These are phyloP conservation scores for Ochotona princeps DNA, from an alignment of 2,113 vertebrate genomes.

Conservation along the genomic window DNA sequence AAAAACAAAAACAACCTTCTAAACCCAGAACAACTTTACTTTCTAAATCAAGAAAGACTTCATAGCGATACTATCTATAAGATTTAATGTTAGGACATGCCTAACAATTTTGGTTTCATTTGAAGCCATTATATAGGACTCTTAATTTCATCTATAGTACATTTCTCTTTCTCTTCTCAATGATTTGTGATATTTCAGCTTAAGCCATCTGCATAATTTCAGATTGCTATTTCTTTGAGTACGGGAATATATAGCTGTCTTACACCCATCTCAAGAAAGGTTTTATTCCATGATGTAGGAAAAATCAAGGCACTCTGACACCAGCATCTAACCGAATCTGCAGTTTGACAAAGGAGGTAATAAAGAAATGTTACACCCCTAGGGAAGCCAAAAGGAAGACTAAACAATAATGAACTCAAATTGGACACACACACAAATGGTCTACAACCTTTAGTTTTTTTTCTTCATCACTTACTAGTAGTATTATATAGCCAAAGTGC, in stretches of 20 bases:
- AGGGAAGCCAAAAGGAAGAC: constrained; percentile 20
- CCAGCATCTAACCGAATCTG: constrained; percentile 4
- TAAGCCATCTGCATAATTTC: background rate
- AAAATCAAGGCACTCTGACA: background rate
- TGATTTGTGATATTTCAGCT: background rate
- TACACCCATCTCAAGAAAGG: constrained; percentile 9
- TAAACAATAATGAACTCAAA: background rate
- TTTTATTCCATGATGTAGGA: background rate
- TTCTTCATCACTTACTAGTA: background rate
- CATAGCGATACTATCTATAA: background rate
- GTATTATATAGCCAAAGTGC: background rate
- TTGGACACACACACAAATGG: background rate
- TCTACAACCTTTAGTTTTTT: background rate
- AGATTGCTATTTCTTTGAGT: background rate
- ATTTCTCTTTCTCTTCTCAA: background rate
- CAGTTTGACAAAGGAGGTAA: background rate
- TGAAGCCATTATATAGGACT: background rate
- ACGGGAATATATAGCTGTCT: background rate
- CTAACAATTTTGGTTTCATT: background rate
- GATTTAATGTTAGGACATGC: background rate
- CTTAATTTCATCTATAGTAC: background rate
- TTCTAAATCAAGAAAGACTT: constrained; percentile 12
- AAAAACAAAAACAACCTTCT: background rate
- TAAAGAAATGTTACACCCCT: background rate
- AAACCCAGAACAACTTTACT: background rate